Conservation (phyloP, 2,888 invertebrate genomes). For the Drosophila diplacantha region DNA sequence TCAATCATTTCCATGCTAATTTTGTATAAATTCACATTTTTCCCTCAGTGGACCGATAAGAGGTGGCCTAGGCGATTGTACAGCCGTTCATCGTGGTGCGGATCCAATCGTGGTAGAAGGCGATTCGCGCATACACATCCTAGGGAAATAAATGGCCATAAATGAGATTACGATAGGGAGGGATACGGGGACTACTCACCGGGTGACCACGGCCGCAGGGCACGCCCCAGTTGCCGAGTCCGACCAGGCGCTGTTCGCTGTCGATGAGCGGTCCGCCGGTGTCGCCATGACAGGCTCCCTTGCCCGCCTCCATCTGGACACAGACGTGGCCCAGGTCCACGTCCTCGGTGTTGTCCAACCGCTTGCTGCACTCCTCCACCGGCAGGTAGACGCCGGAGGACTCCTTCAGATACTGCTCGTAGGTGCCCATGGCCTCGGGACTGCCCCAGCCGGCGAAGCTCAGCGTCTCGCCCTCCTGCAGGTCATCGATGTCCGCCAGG, state of each 20-base stretch:
- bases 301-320: constrained; percentile 79
- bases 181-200: constrained; percentile 7
- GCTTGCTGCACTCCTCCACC: constrained; percentile 78
- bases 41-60: constrained; percentile 5
- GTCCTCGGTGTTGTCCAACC: constrained; percentile 76
- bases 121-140: constrained; percentile 68
- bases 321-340: constrained; percentile 81
- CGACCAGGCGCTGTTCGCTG: constrained; percentile 57
- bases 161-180: constrained; percentile 1
- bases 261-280: constrained; percentile 68
- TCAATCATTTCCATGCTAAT: neutral
- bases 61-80: constrained; percentile 30
- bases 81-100: constrained; percentile 56
- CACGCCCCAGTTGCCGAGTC: constrained; percentile 71
- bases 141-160: constrained; percentile 6
- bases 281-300: constrained; percentile 77
- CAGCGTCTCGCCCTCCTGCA: constrained; percentile 78
- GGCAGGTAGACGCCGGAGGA: constrained; percentile 79
- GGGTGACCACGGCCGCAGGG: constrained; percentile 70
- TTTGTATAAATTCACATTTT: neutral
- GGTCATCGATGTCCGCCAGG: constrained; percentile 75
- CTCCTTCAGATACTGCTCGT: constrained; percentile 80
- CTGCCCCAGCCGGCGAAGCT: constrained; percentile 82
- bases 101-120: constrained; percentile 72
- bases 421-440: constrained; percentile 73